Evolutionary conservation across 2,888 invertebrate species (phyloP), one percentile per base, ranked within the genome.

Genomic region (Drosophila atripex): DNA sequence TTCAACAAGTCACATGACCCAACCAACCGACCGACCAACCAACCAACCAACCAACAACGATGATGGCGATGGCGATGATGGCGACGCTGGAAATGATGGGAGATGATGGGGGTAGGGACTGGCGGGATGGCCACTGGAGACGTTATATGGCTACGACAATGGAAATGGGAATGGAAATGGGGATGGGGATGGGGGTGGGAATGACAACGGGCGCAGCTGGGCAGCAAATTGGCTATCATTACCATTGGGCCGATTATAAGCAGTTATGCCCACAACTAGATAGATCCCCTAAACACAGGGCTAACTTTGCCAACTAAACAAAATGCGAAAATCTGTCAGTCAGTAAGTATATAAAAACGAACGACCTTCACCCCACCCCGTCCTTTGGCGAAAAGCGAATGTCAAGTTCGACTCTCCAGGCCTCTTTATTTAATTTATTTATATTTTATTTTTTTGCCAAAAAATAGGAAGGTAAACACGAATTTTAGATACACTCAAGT

Each of bases 1-100:
- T 80, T 75, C 86, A 86, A 84, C 76, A 84, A 83, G 87, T 86
- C 87, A 83, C 83, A 83, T 86, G 87, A 83, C 85, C 83, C 86
- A 84, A 83, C 71, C 53, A 43, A 53, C 52, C 59, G 11, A 38
- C 56, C 59, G n/a, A 59, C 57, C 43, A 18, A 45, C 54, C 60
- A n/a, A 39, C 86, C 86, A 84, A 83, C 71, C 38, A n/a, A 83
- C 84, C 83, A 77, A 83, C 86, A 18, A 18, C 18, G 54, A 49
- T 65, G 65, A 59, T 18, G 18, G 18, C 18, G 55, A 53, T 51
- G 82, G 73, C 77, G 77, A 69, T 83, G 79, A 53, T 51, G 83
- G 73, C 77, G 77, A 69, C 83, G 79, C 65, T 77, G 83, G 60
- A 68, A 55, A 50, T 72, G 72, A 59, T 60, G 77, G 65, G 53